These are phyloP conservation scores for Paradoxurus hermaphroditus DNA, from an alignment of 2,113 vertebrate genomes.

Conservation along the genomic window DNA sequence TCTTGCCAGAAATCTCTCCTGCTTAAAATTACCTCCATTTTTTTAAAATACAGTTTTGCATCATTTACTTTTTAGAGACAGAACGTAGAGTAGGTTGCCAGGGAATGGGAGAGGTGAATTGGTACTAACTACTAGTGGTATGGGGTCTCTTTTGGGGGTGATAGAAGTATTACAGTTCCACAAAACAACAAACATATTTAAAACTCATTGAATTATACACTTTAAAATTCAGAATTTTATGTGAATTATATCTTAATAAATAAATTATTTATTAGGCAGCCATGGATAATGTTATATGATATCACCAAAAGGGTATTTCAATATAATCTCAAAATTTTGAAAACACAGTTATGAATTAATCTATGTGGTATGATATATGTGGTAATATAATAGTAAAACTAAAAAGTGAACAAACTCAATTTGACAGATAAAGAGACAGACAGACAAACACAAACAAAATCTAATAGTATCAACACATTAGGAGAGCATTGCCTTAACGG, in stretches of 20 bases:
- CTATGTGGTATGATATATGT: background rate
- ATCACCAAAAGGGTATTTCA: background rate
- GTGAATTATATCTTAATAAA: background rate
- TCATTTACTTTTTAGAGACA: background rate
- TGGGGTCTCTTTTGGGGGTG: background rate
- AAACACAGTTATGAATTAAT: background rate
- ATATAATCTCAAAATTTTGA: background rate
- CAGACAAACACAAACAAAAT: background rate
- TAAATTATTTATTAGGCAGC: background rate
- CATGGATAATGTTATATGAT: background rate
- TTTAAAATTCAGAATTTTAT: background rate
- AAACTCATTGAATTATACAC: background rate
- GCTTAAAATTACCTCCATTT: constrained; percentile 4
- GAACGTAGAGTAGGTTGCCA: background rate
- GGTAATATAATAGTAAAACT: background rate
- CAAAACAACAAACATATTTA: background rate
- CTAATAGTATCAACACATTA: background rate
- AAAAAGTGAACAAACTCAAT: background rate
- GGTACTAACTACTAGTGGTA: background rate
- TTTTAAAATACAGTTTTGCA: background rate
- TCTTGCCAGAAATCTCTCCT: background rate
- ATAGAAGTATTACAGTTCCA: background rate
- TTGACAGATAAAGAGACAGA: background rate
- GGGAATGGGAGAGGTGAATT: background rate
- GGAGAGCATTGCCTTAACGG: background rate